Percentiles rank a stretch among this genome's conserved stretches.
Evolutionary conservation across 2,888 invertebrate species (phyloP).

Genomic region (Operophtera brumata): DNA sequence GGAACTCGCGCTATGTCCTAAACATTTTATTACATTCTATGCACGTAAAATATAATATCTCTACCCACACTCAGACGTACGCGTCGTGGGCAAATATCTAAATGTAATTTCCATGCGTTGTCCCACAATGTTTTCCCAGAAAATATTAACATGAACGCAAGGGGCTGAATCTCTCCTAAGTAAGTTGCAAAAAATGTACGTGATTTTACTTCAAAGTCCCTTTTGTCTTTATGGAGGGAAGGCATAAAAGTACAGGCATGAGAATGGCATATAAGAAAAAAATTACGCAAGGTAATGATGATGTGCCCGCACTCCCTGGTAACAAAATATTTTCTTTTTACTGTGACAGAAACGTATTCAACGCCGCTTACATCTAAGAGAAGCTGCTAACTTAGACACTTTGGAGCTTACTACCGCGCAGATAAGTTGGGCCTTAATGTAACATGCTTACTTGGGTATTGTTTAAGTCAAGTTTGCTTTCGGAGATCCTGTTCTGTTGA

Average conservation of each 20-base stretch:
- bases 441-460: slow-evolving; percentile 26
- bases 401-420: slow-evolving; percentile 33
- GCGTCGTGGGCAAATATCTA: slow-evolving; percentile 78
- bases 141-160: slow-evolving; percentile 80
- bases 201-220: slow-evolving; percentile 81
- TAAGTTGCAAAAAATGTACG: slow-evolving; percentile 82
- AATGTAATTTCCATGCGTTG: slow-evolving; percentile 81
- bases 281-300: slow-evolving; percentile 79
- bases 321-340: slow-evolving; percentile 76
- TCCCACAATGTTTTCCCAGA: slow-evolving; percentile 80
- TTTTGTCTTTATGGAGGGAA: slow-evolving; percentile 80
- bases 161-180: slow-evolving; percentile 80
- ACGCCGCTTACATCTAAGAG: slow-evolving; percentile 55
- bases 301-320: slow-evolving; percentile 75
- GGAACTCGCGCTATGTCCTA: slow-evolving; percentile 56
- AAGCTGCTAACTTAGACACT: slow-evolving; percentile 41
- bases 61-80: slow-evolving; percentile 74
- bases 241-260: slow-evolving; percentile 77
- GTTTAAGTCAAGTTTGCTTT: slow-evolving; percentile 22
- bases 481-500: slow-evolving; percentile 8
- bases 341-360: slow-evolving; percentile 73
- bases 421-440: slow-evolving; percentile 34
- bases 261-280: slow-evolving; percentile 77
- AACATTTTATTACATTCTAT: slow-evolving; percentile 78
- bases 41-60: slow-evolving; percentile 81